A percentile compares a stretch with the other conserved stretches of the same genome.
phyloP scores from a whole-genome alignment of 2,797 vertebrate species.

The Myiotriccus ornatus region DNA sequence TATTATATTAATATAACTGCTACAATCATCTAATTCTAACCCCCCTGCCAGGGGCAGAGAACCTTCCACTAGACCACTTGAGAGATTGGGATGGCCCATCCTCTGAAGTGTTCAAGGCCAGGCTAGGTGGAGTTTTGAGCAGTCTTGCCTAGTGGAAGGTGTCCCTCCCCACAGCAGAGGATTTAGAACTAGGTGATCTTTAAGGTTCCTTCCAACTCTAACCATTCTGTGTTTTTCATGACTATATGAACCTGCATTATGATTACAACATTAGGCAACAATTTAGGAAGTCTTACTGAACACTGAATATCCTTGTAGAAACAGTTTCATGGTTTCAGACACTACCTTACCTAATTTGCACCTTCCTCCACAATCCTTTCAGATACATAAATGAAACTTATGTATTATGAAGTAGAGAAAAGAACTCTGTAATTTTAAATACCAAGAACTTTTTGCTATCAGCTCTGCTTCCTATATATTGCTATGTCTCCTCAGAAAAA shows the following conservation, averaged over 20 bases:
- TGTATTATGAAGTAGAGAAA: background rate
- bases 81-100: background rate
- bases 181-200: background rate
- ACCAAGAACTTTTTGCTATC: background rate
- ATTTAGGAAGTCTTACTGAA: background rate
- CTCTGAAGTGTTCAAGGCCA: background rate
- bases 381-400: background rate
- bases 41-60: background rate
- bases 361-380: background rate
- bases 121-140: background rate
- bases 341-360: background rate
- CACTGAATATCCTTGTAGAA: background rate
- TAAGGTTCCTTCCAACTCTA: background rate
- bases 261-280: background rate
- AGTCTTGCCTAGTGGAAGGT: background rate
- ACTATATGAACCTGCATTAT: background rate
- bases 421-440: background rate
- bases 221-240: background rate
- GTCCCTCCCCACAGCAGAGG: background rate
- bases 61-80: background rate
- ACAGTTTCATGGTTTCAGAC: background rate
- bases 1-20: too few species aligned
- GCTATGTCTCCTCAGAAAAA: background rate
- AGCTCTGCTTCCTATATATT: background rate
- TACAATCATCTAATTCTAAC: background rate